Evolutionary conservation across 1,140 invertebrate species (phyloP).

Genomic region (Prorops nasuta): DNA sequence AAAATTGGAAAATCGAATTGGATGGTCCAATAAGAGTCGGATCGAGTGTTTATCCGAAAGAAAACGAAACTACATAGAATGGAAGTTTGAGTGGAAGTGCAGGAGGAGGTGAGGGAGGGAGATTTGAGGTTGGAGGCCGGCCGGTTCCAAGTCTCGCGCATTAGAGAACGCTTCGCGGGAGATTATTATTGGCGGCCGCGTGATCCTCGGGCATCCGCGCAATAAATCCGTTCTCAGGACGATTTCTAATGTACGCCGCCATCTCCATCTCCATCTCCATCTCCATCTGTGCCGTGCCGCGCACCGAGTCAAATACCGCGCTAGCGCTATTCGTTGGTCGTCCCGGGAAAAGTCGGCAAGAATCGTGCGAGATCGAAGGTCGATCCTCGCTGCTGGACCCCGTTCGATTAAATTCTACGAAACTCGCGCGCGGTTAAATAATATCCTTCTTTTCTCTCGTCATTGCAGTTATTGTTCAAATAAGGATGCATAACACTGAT

Average conservation of each 20-base stretch:
- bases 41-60: too few species aligned
- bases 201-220: slow-evolving; percentile 45
- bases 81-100: too few species aligned
- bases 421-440: too few species aligned
- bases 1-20: too few species aligned
- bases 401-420: too few species aligned
- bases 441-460: too few species aligned
- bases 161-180: slow-evolving; percentile 45
- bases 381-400: not conserved
- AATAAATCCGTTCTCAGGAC: slow-evolving; percentile 30
- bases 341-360: not conserved
- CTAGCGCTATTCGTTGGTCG: not conserved
- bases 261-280: not conserved
- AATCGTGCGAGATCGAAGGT: not conserved
- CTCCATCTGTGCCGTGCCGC: too few species aligned
- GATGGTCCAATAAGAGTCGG: too few species aligned
- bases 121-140: slow-evolving; percentile 37
- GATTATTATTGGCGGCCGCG: slow-evolving; percentile 47
- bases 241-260: slow-evolving; percentile 14
- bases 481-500: too few species aligned
- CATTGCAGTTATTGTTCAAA: too few species aligned
- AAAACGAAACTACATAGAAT: too few species aligned
- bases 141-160: slow-evolving; percentile 48
- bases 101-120: slow-evolving; percentile 1
- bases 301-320: too few species aligned